Evolutionary conservation across 92 coral and sea anemone species (phyloP), one percentile per base, ranked within the genome.

Genomic region (Phenganax stokvisi): DNA sequence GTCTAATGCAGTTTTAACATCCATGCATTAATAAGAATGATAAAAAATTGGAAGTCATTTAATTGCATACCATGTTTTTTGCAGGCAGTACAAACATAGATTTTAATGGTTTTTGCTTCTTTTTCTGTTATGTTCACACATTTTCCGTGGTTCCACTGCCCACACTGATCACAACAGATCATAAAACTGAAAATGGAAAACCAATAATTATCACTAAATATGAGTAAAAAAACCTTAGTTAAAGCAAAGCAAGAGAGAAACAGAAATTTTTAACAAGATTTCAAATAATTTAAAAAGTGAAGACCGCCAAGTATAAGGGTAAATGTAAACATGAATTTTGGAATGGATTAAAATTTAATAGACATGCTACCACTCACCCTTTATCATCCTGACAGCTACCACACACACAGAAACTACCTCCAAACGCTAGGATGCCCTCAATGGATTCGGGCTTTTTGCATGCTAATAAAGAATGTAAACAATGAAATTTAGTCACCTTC

Each of bases 121-220:
- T 13, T 25, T 29, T 75, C 80, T 75, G 65, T 56, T 1, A 57
- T 27, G 28, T 57, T 29, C 12, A 75, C 53, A 56, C 73, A 29
- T 28, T 68, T 27, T 44, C 73, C 73, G 11, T 68, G 73, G 16
- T 30, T 30, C 52, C 73, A 75, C 51, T 75, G 80, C n/a, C 80
- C 80, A 58, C 65, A 55, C 67, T 75, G 80, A 55, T 75, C 80
- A 75, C 80, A 75, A 51, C 80, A 55, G 30, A 75, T 57, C 66
- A 75, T 54, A 25, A 75, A 75, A 3, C 64, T 56, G 28, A 3
- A 75, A 75, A 75, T 53, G 47, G 4, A 4, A 37, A 1, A 37
- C 47, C 47, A 37, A n/a, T n/a, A n/a, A n/a, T n/a, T n/a, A n/a
- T 37, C 47, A 37, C 47, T 37, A 37, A 4, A 37, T 1, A 37